Conservation (phyloP, 2,797 vertebrate species). For the Columba guinea region DNA sequence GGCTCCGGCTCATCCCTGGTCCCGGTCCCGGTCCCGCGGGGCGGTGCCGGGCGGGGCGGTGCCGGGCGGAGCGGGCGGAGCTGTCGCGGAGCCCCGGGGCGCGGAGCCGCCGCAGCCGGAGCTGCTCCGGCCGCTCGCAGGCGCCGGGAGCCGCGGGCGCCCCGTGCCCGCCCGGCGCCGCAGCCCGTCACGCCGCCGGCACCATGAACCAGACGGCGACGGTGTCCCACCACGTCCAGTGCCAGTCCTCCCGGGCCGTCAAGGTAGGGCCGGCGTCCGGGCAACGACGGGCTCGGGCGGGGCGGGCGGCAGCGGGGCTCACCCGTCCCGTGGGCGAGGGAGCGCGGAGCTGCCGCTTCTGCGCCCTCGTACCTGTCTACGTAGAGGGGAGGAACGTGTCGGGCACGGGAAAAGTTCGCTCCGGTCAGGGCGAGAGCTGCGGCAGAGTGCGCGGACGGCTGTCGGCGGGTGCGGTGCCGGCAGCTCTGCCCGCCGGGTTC, state of each 20-base stretch:
- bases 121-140: not conserved
- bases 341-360: not conserved
- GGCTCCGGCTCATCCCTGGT: too few species aligned
- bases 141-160: not conserved
- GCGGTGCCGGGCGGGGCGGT: not conserved
- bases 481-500: too few species aligned
- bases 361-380: not conserved
- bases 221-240: conserved; percentile 92
- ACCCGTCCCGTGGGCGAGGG: not conserved
- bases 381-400: not conserved
- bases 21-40: not conserved
- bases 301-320: not conserved
- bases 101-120: not conserved
- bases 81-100: not conserved
- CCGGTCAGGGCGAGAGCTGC: not conserved
- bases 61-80: not conserved
- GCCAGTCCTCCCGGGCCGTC: conserved; percentile 85
- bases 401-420: not conserved
- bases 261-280: conserved; percentile 80
- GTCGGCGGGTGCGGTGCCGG: too few species aligned
- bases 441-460: too few species aligned
- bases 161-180: not conserved
- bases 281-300: not conserved
- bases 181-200: conserved; percentile 71
- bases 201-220: conserved; percentile 94